These are phyloP conservation scores for Ranitomeya variabilis DNA, from an alignment of 2,113 vertebrate genomes.

Conservation along the genomic window DNA sequence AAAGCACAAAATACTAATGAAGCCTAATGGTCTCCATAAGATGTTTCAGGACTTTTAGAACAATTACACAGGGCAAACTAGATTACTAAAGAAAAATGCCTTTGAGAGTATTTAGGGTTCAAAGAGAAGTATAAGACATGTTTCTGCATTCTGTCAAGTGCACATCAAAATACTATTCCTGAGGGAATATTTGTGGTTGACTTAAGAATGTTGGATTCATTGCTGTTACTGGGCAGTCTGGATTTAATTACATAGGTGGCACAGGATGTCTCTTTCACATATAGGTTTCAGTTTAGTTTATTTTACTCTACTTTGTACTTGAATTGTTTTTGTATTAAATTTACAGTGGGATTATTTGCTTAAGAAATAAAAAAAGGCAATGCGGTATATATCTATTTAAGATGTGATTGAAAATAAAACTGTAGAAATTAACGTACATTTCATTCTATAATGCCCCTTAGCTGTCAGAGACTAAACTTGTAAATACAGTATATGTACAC, in stretches of 20 bases:
- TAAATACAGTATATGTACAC: neutral
- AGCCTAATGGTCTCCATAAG: neutral
- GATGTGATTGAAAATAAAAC: neutral
- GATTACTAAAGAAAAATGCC: constrained; percentile 25
- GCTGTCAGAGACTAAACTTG: neutral
- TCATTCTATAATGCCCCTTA: neutral
- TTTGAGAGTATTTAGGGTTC: constrained; percentile 46
- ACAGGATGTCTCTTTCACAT: constrained; percentile 39
- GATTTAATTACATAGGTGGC: constrained; percentile 42
- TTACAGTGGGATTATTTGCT: constrained; percentile 24
- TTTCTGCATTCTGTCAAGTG: constrained; percentile 40
- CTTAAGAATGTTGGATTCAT: constrained; percentile 43
- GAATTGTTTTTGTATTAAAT: constrained; percentile 40
- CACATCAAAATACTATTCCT: constrained; percentile 49
- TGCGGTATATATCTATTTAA: constrained; percentile 10
- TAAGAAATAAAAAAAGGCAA: neutral
- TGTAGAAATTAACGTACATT: neutral
- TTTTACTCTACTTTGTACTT: constrained; percentile 41
- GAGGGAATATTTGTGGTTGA: constrained; percentile 45
- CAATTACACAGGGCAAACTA: constrained; percentile 21
- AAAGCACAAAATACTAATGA: neutral
- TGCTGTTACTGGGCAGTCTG: constrained; percentile 37
- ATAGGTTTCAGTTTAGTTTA: constrained; percentile 42
- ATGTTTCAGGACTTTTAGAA: neutral
- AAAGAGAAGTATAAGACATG: constrained; percentile 43